Percentiles rank a stretch among this genome's conserved stretches.
Evolutionary conservation across 2,113 vertebrate species (phyloP).

Genomic region (Mastomys coucha): DNA sequence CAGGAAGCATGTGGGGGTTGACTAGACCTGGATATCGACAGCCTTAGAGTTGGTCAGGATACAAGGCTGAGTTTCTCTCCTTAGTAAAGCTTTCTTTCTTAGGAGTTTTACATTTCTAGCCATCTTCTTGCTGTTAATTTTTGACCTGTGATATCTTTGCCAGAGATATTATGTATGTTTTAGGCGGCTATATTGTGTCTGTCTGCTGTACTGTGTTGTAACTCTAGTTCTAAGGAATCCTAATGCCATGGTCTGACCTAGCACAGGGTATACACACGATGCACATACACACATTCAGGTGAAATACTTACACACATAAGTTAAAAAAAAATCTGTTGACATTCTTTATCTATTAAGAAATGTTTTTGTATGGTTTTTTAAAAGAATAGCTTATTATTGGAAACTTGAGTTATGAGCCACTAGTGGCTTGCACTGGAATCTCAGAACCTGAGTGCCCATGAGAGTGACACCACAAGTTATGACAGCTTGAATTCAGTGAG

Average conservation of each 20-base stretch:
- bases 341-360: background rate
- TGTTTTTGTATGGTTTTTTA: slow-evolving; percentile 5
- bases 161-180: background rate
- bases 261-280: background rate
- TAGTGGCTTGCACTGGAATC: background rate
- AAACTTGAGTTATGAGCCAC: background rate
- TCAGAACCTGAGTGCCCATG: background rate
- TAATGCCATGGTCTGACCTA: background rate
- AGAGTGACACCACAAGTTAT: too few species aligned
- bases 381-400: slow-evolving; percentile 1
- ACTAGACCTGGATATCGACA: background rate
- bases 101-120: background rate
- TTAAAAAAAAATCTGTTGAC: slow-evolving; percentile 2
- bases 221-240: background rate
- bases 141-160: slow-evolving; percentile 13
- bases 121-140: slow-evolving; percentile 9
- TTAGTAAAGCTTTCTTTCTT: background rate
- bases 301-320: background rate
- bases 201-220: background rate
- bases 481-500: too few species aligned
- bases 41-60: background rate
- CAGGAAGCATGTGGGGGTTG: background rate
- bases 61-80: background rate
- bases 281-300: background rate
- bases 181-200: background rate